Evolutionary conservation across 2,888 invertebrate species (phyloP).

Genomic region (Gisinianus flammeolus): DNA sequence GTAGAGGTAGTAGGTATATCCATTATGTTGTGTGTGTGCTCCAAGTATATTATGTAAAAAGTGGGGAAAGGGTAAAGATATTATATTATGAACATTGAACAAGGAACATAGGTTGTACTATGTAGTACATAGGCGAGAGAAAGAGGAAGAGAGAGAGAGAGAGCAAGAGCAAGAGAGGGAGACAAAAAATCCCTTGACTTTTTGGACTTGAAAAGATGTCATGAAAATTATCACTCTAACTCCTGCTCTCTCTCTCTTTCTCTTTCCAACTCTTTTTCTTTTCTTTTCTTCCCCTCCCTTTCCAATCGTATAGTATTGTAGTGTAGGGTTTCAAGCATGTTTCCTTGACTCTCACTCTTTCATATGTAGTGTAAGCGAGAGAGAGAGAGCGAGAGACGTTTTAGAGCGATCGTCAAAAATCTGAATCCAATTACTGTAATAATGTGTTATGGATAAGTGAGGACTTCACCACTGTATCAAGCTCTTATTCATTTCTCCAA

Average conservation of each 20-base stretch:
- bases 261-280: not conserved
- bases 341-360: not conserved
- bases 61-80: not conserved
- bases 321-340: too few relatives aligned
- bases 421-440: conserved; percentile 46
- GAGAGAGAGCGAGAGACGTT: not conserved
- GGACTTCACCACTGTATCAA: conserved; percentile 18
- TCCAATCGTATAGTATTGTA: too few relatives aligned
- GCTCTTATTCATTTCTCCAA: not conserved
- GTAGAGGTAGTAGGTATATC: too few relatives aligned
- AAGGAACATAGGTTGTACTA: not conserved
- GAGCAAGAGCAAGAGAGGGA: conserved; percentile 15
- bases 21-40: too few relatives aligned
- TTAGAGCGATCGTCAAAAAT: conserved; percentile 41
- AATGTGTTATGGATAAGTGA: conserved; percentile 38
- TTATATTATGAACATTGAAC: not conserved
- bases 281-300: conserved; percentile 21
- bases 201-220: conserved; percentile 46
- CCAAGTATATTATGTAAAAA: not conserved
- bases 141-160: conserved; percentile 21
- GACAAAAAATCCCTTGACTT: conserved; percentile 38
- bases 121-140: not conserved
- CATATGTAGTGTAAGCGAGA: not conserved
- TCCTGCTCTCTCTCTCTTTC: not conserved
- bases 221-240: conserved; percentile 49